Evolutionary conservation across 2,888 invertebrate genomes (phyloP).

Genomic region (Sinotaia quadrata): DNA sequence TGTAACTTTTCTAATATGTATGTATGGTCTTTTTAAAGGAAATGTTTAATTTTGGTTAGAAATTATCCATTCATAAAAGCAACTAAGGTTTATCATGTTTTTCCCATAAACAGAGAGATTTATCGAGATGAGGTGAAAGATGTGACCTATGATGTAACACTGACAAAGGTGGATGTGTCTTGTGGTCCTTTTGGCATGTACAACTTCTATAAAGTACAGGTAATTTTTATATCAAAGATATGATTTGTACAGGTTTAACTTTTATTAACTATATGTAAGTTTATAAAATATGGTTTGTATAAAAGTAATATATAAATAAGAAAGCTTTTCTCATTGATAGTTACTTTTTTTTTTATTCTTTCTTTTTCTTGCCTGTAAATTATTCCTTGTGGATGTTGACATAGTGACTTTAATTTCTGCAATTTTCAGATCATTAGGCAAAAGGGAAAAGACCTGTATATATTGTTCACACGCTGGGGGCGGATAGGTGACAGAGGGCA

Average conservation of each 20-base stretch:
- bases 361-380: neutral
- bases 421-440: constrained; percentile 69
- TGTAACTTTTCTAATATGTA: neutral
- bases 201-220: constrained; percentile 76
- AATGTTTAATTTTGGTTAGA: neutral
- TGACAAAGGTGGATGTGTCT: constrained; percentile 74
- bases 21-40: neutral
- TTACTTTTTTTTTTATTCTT: neutral
- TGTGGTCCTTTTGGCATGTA: constrained; percentile 73
- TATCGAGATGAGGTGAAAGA: constrained; percentile 66
- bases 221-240: constrained; percentile 70
- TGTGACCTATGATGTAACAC: constrained; percentile 72
- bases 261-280: no score
- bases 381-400: neutral
- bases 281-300: no score
- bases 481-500: constrained; percentile 74
- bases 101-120: constrained; percentile 71
- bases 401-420: neutral
- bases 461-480: constrained; percentile 76
- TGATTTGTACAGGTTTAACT: no score
- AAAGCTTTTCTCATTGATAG: neutral
- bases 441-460: constrained; percentile 72
- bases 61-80: no score
- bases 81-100: no score
- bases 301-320: no score